Evolutionary conservation across 2,888 invertebrate genomes (phyloP).

Genomic region (Terebella lapidaria): DNA sequence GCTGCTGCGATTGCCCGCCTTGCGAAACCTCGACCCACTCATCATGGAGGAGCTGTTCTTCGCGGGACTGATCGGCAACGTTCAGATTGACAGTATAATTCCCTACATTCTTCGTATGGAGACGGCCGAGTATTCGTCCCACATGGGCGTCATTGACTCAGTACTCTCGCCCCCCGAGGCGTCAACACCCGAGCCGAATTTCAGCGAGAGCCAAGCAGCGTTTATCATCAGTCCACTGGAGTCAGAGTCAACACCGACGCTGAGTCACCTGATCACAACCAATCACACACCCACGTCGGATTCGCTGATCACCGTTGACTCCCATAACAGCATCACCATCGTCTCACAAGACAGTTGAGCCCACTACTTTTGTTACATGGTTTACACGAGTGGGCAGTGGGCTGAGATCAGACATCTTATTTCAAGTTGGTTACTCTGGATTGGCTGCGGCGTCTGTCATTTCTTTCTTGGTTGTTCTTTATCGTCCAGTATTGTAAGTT

Average conservation of each 20-base stretch:
- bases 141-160: conserved; percentile 4
- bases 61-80: conserved; percentile 85
- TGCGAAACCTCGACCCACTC: conserved; percentile 62
- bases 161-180: not conserved
- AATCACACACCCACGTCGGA: not conserved
- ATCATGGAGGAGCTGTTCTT: conserved; percentile 92
- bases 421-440: too few relatives aligned
- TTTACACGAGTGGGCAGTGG: too few relatives aligned
- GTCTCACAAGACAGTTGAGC: too few relatives aligned
- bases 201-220: not conserved
- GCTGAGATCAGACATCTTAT: too few relatives aligned
- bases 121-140: conserved; percentile 42
- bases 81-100: conserved; percentile 91
- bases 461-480: too few relatives aligned
- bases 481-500: too few relatives aligned
- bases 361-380: too few relatives aligned
- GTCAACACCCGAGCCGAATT: not conserved
- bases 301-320: not conserved
- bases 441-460: too few relatives aligned
- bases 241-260: not conserved
- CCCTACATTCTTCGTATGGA: conserved; percentile 76
- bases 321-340: too few relatives aligned
- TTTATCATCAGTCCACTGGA: not conserved
- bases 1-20: conserved; percentile 57
- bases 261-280: not conserved